Percentiles rank a stretch among this genome's conserved stretches.
These are phyloP conservation scores for Cryptotis parvus DNA, from an alignment of 2,113 vertebrate genomes.

Conservation along the genomic window DNA sequence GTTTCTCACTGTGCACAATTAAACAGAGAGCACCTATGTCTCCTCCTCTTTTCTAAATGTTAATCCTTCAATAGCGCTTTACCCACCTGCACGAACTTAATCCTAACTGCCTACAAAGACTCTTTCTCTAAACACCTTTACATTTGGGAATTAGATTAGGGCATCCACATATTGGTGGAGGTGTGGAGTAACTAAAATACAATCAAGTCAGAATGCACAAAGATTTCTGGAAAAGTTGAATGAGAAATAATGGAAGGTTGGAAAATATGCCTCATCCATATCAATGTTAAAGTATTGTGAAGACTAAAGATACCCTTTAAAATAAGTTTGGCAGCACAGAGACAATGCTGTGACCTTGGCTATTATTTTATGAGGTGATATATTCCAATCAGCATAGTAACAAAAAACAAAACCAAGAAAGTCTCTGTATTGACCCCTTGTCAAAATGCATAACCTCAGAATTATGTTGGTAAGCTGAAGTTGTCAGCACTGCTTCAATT, in stretches of 20 bases:
- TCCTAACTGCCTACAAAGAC: background rate
- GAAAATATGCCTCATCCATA: background rate
- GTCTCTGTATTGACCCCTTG: background rate
- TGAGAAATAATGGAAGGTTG: background rate
- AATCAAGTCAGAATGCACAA: background rate
- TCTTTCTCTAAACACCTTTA: background rate
- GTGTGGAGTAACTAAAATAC: conserved; percentile 2
- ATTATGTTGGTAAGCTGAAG: conserved; percentile 12
- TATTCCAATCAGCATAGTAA: background rate
- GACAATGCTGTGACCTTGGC: conserved; percentile 18
- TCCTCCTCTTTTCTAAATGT: background rate
- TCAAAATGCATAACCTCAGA: conserved; percentile 10
- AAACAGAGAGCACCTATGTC: background rate
- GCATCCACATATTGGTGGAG: background rate
- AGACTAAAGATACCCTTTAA: background rate
- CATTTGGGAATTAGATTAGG: background rate
- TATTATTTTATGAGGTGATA: conserved; percentile 47
- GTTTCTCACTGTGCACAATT: background rate
- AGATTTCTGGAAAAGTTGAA: conserved; percentile 22
- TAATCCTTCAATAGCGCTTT: background rate
- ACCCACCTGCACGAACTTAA: background rate
- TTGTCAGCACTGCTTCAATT: background rate
- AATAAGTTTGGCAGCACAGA: background rate
- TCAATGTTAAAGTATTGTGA: background rate
- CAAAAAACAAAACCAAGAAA: background rate